phyloP scores from a whole-genome alignment of 2,113 vertebrate species.

The Sapajus apella region DNA sequence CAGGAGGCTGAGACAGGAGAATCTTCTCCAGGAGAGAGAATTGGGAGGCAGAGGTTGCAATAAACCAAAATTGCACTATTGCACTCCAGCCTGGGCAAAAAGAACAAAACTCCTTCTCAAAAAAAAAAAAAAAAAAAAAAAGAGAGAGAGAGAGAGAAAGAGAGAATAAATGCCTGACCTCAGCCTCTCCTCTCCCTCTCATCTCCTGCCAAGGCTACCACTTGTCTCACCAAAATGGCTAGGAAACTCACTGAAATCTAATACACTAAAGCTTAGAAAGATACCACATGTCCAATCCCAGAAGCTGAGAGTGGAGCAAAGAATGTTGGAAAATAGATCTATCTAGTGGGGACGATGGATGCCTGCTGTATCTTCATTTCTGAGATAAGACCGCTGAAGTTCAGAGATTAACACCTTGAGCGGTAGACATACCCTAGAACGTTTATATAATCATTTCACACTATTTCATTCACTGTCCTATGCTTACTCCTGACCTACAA shows the following conservation, averaged over 20 bases:
- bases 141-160: too few relatives aligned
- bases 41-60: too few relatives aligned
- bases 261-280: background rate
- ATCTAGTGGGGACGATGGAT: background rate
- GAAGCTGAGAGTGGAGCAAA: background rate
- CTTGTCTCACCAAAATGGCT: too few relatives aligned
- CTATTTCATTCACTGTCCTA: background rate
- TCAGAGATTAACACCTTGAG: background rate
- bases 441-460: background rate
- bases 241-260: background rate
- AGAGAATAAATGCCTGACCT: background rate
- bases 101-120: too few relatives aligned
- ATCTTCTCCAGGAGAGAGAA: too few relatives aligned
- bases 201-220: background rate
- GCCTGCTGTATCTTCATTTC: background rate
- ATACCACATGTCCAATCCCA: fast-evolving
- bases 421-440: background rate
- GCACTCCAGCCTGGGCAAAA: too few relatives aligned
- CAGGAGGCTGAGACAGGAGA: too few relatives aligned
- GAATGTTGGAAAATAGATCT: background rate
- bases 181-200: background rate
- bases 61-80: too few relatives aligned
- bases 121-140: too few relatives aligned
- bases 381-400: background rate
- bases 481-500: background rate